Percentiles rank a stretch among this genome's conserved stretches.
These are phyloP conservation scores for Agriopis aurantiaria DNA, from an alignment of 2,888 invertebrate genomes.

Conservation along the genomic window DNA sequence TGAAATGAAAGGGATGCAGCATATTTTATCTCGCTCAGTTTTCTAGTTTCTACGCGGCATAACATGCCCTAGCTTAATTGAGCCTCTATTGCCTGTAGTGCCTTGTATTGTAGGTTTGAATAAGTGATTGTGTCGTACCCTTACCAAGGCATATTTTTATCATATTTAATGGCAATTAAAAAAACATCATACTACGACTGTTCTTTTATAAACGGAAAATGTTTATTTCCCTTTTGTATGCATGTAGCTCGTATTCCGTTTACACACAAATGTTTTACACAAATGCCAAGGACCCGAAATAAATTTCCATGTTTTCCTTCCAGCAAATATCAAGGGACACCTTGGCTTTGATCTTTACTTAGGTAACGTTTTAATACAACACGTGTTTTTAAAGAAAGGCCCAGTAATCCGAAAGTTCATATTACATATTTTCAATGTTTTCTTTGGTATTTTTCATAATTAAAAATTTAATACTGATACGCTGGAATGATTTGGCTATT, in stretches of 20 bases:
- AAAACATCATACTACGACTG: not conserved
- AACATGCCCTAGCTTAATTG: too few relatives aligned
- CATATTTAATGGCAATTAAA: too few relatives aligned
- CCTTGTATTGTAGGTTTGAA: too few relatives aligned
- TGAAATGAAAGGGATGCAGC: too few relatives aligned
- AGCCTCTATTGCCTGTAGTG: too few relatives aligned
- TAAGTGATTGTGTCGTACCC: too few relatives aligned
- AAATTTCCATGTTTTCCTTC: constrained; percentile 25
- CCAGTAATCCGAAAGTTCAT: not conserved
- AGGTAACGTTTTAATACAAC: constrained; percentile 2
- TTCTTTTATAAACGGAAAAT: not conserved
- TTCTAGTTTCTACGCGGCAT: too few relatives aligned
- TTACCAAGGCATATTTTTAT: too few relatives aligned
- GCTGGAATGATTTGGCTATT: too few relatives aligned
- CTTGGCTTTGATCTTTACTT: not conserved
- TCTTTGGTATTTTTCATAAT: too few relatives aligned
- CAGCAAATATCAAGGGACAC: constrained; percentile 9
- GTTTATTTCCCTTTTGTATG: constrained; percentile 5
- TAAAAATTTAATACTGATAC: too few relatives aligned
- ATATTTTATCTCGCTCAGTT: too few relatives aligned
- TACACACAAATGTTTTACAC: constrained; percentile 9
- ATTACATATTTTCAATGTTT: not conserved
- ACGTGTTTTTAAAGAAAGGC: constrained; percentile 2
- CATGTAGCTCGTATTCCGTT: constrained; percentile 1
- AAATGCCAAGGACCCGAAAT: constrained; percentile 10